These are phyloP conservation scores for Rhopalosiphum nymphaeae DNA, from an alignment of 2,888 invertebrate species.

Conservation along the genomic window DNA sequence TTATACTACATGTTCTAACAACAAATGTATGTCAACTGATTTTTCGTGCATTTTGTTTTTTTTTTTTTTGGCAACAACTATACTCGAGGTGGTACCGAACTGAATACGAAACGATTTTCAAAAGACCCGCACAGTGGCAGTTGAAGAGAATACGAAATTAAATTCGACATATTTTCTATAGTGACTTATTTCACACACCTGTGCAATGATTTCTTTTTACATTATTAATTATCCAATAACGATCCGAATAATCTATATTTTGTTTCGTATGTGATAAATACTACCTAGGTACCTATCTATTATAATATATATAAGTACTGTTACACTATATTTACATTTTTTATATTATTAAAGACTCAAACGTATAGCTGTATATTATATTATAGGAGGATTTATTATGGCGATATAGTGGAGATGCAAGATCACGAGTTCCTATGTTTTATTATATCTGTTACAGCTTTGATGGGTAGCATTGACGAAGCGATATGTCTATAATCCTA, in stretches of 20 bases:
- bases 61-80: background rate
- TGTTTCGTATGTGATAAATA: constrained; percentile 13
- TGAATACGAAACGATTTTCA: constrained; percentile 53
- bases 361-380: background rate
- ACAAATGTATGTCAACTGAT: constrained; percentile 11
- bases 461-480: background rate
- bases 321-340: constrained; percentile 14
- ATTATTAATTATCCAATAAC: constrained; percentile 55
- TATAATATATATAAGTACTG: background rate
- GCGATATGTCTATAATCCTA: background rate
- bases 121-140: background rate
- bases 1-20: background rate
- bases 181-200: constrained; percentile 44
- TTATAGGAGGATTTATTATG: background rate
- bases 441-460: background rate
- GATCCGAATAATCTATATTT: constrained; percentile 29
- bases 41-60: background rate
- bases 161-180: background rate
- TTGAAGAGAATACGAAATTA: constrained; percentile 35
- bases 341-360: constrained; percentile 32
- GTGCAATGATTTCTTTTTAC: constrained; percentile 42
- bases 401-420: background rate
- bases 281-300: background rate
- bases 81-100: background rate
- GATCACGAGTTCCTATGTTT: constrained; percentile 9